Conservation (phyloP, 2,113 vertebrate species). For the Upupa epops region DNA sequence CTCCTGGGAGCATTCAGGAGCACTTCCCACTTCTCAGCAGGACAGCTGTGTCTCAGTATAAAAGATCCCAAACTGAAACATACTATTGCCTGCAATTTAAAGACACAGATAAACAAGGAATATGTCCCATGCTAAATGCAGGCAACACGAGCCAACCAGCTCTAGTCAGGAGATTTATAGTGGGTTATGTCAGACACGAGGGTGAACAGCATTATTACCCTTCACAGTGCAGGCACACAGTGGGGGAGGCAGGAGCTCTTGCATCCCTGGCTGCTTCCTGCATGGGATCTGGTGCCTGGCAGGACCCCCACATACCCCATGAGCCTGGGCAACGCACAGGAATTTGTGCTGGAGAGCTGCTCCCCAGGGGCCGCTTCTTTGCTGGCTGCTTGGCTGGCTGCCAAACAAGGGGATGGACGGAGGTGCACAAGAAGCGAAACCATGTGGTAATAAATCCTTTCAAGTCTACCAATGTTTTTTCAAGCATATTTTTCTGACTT, state of each 20-base stretch:
- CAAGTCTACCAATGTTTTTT: background rate
- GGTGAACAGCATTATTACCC: background rate
- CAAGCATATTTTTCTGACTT: background rate
- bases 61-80: background rate
- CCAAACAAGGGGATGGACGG: background rate
- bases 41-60: background rate
- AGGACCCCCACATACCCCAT: background rate
- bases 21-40: background rate
- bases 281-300: rapidly evolving
- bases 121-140: background rate
- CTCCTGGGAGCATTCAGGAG: background rate
- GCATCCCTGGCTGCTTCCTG: background rate
- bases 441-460: background rate
- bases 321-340: background rate
- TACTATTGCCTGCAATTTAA: background rate
- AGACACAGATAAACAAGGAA: background rate
- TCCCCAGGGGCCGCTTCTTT: rapidly evolving
- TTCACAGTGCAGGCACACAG: rapidly evolving
- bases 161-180: background rate
- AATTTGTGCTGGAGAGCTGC: background rate
- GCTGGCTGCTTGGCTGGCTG: background rate
- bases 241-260: background rate
- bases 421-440: background rate
- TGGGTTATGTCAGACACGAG: background rate
- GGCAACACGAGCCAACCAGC: background rate